phyloP scores from a whole-genome alignment of 2,797 vertebrate species.

The Sebastes matsubarae region DNA sequence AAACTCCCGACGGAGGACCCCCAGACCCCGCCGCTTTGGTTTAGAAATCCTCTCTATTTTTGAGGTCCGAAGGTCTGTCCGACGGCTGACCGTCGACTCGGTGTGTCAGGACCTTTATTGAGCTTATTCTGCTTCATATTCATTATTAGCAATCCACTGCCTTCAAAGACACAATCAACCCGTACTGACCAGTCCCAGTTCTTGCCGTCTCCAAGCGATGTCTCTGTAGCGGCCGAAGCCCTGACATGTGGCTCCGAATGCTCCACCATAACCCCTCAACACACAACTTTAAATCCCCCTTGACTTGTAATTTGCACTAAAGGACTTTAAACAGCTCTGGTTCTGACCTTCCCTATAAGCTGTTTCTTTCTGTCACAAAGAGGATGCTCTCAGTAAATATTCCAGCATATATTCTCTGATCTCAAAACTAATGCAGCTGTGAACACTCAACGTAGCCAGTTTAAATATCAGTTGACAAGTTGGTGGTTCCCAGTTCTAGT shows the following conservation, averaged over 20 bases:
- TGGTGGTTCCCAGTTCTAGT: neutral
- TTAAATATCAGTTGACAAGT: neutral
- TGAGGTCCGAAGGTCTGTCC: too few relatives aligned
- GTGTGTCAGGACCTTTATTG: too few relatives aligned
- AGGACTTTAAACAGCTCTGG: neutral
- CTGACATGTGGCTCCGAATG: neutral
- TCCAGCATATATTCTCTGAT: neutral
- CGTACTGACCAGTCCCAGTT: neutral
- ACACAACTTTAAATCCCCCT: neutral
- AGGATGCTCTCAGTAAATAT: neutral
- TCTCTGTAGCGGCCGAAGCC: neutral
- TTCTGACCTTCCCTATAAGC: neutral
- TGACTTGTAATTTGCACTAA: neutral
- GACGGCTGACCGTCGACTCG: too few relatives aligned
- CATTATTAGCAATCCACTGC: neutral
- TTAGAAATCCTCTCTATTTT: too few relatives aligned
- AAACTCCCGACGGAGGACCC: too few relatives aligned
- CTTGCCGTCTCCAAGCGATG: too few relatives aligned
- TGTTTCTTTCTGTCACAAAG: neutral
- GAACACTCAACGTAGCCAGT: neutral
- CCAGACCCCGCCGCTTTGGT: accelerated
- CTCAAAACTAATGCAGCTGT: neutral
- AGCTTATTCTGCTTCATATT: neutral
- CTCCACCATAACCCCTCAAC: too few relatives aligned
- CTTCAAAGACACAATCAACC: neutral